Percentiles rank a stretch among this genome's conserved stretches.
Conservation (phyloP, 2,797 vertebrate genomes). For the Somateria mollissima region DNA sequence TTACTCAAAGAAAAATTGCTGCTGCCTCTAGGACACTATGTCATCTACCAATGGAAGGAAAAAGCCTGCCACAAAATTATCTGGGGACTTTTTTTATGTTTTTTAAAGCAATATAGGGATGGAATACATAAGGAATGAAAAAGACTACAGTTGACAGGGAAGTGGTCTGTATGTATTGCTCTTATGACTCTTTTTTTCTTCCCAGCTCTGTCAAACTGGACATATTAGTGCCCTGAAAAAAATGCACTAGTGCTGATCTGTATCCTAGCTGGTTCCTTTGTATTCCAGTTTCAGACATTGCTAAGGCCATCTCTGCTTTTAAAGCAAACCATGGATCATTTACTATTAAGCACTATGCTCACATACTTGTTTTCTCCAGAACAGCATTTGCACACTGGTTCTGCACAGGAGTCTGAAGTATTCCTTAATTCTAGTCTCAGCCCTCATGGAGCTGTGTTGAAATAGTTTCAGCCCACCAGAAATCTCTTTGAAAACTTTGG, state of each 20-base stretch:
- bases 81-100: not conserved
- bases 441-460: not conserved
- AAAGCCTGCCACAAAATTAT: not conserved
- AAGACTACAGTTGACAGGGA: not conserved
- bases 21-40: not conserved
- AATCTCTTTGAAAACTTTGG: not conserved
- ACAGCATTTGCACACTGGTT: not conserved
- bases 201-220: not conserved
- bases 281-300: not conserved
- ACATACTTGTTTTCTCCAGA: not conserved
- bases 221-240: not conserved
- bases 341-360: not conserved
- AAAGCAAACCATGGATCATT: not conserved
- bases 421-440: not conserved
- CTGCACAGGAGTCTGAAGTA: not conserved
- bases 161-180: not conserved
- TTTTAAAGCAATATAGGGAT: not conserved
- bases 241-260: not conserved
- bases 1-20: not conserved
- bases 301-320: not conserved
- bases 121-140: not conserved
- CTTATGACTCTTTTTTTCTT: not conserved
- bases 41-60: not conserved
- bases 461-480: not conserved
- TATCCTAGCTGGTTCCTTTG: not conserved